Evolutionary conservation across 2,113 vertebrate genomes (phyloP), one percentile per base, ranked within the genome.

Genomic region (Propithecus coquereli): DNA sequence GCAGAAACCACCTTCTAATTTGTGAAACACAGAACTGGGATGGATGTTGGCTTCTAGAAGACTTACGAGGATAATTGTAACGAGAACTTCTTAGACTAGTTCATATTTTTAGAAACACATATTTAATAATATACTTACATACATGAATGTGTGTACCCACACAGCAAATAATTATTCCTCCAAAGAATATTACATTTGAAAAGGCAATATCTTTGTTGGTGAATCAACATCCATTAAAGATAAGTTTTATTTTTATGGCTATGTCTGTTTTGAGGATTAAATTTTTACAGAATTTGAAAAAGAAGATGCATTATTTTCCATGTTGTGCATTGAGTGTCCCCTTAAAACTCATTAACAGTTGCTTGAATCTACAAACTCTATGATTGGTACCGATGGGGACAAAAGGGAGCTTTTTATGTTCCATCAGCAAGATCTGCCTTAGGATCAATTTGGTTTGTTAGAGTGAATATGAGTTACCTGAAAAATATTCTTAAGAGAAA

Each of bases 281-380:
- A 54, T 34, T 92, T 94, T 83, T 68, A 80, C 12, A 59, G 70
- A 92, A 97, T 97, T 95, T 97, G 18, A 80, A 30, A 84, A 90
- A 70, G 61, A 92, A 85, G 22, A 14, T 70, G 40, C 32, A 85
- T 61, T 81, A 23, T 93, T 92, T 90, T 92, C 37, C 23, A 30
- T 73, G 30, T 50, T 27, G 79, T 87, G 54, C n/a, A 0, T 68
- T 66, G 37, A 79, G 0, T 43, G 27, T 43, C 34, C 63, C 27
- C 30, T 97, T 71, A 94, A 96, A 98, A 96, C 32, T 2, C 71
- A 82, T 68, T 84, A 52, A 32, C 1, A 85, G 25, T 80, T 97
- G 50, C 70, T 79, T 77, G 68, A 92, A 73, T 91, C 97, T 76
- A 80, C 23, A 92, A 63, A 71, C 43, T 94, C 25, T 63, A 37